Base-by-base conservation (phyloP, 2,797 vertebrate genomes). In the Eulemur albifrons region DNA sequence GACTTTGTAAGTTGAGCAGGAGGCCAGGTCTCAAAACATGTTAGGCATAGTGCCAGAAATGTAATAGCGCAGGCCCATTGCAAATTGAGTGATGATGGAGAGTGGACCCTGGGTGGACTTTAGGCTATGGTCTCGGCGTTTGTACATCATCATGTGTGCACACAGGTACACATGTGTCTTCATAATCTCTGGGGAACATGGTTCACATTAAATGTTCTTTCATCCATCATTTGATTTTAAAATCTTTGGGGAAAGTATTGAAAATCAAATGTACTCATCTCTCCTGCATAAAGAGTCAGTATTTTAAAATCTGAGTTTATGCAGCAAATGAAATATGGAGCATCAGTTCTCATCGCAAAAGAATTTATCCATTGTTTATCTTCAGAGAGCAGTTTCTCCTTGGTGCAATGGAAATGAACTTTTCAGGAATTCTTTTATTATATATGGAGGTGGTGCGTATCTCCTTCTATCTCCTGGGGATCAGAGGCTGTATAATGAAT, bases 141-240 rank as follows among this genome's bases (percentile, higher is more conserved):
- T 67, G 50, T 11, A 6, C 7, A 2, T 21, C 2, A 1, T 43
- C 12, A 0, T 48, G 30, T 11, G 14, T 8, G 43, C 12, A 43
- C 72, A 79, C 40, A 61, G 40, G 54, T 6, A 32, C 7, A 18
- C 21, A 1, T 14, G 10, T 20, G 27, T 57, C 40, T n/a, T 4
- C 5, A 0, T 32, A 43, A 18, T 90, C 43, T 70, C 81, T 3
- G 0, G 72, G 54, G 83, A 63, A 48, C 27, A 54, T 73, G 13
- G 11, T 54, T 76, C 50, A 21, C 1, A 11, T 69, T 77, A 63
- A 50, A 17, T 88, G 54, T 65, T 43, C 50, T 67, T 65, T 32
- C 15, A 18, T 9, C 83, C 50, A 7, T 35, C 59, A 8, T 52
- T 83, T 91, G 75, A 87, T 38, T 95, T 86, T 67, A 96, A 89